Evolutionary conservation across 2,888 invertebrate genomes (phyloP), one percentile per base, ranked within the genome.

Genomic region (Heliconius aoede): DNA sequence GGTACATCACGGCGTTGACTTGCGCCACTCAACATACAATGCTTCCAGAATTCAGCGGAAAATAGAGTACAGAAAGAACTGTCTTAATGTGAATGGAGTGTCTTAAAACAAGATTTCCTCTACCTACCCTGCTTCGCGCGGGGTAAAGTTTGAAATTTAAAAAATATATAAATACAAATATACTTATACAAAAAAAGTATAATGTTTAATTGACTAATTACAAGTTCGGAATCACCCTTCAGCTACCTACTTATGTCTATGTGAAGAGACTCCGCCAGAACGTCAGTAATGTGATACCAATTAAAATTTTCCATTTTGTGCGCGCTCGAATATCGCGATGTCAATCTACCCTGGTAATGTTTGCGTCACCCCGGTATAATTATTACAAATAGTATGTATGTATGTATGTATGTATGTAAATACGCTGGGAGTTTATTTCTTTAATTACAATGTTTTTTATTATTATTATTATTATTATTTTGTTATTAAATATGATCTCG

Each of bases 231-330:
- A 36, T 58, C 32, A 32, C 32, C 36, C n/a, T 51, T 30, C 21
- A 58, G 24, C 55, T 58, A 40, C 60, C 65, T 68, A 46, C 68
- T 36, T 72, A 40, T 61, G 60, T 65, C 40, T 64, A 32, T 76
- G 36, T 62, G n/a, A 64, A 71, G 64, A 61, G 71, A 65, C 64
- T 72, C 65, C 76, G 72, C 74, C 64, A 73, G 69, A 72, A 80
- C 62, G 73, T 73, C 76, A 72, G 80, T 80, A 81, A 82, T 79
- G 68, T 74, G 80, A 82, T 76, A 80, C 82, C 82, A 81, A 82
- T 82, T 81, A 82, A 82, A 81, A 81, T 79, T 79, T 80, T 80
- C 82, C 80, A 80, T 82, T 80, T 80, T 77, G 78, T 61, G 65
- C 74, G 75, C 73, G 72, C 78, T 80, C 78, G 79, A 79, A 80